Percentiles rank a stretch among this genome's conserved stretches.
Evolutionary conservation across 2,113 vertebrate genomes (phyloP).

Genomic region (Cochlearius cochlearius): DNA sequence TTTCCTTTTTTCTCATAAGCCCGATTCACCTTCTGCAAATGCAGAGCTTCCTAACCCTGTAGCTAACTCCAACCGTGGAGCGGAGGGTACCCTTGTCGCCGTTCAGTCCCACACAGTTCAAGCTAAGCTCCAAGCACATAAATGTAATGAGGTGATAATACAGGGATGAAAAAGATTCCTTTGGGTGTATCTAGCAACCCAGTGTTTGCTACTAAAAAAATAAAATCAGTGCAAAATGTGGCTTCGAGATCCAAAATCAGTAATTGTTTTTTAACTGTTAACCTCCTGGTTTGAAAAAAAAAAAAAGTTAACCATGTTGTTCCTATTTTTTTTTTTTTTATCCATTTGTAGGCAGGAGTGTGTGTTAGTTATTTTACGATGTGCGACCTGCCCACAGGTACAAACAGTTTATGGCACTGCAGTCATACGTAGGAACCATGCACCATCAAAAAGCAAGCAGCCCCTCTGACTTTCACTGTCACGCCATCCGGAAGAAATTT

Average conservation of each 20-base stretch:
- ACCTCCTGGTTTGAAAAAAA: neutral
- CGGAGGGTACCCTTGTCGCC: neutral
- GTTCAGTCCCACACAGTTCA: neutral
- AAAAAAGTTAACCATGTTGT: neutral
- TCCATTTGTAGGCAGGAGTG: neutral
- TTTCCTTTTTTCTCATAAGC: neutral
- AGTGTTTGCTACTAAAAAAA: neutral
- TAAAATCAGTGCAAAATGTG: neutral
- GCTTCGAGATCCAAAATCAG: neutral
- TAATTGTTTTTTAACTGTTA: neutral
- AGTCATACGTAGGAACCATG: neutral
- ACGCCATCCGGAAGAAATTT: conserved; percentile 1
- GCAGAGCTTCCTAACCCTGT: neutral
- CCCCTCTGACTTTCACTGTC: conserved; percentile 7
- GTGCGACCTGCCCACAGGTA: conserved; percentile 57
- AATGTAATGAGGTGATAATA: neutral
- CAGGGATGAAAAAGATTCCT: neutral
- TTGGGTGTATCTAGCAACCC: neutral
- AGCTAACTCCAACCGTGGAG: neutral
- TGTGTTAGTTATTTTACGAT: conserved; percentile 25
- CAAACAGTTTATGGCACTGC: conserved; percentile 1
- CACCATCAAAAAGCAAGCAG: conserved; percentile 40
- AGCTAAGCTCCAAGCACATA: neutral
- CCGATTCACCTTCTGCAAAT: neutral
- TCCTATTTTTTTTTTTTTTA: neutral